Evolutionary conservation across 2,113 vertebrate genomes (phyloP), one percentile per base, ranked within the genome.

Genomic region (Fregetta grallaria): DNA sequence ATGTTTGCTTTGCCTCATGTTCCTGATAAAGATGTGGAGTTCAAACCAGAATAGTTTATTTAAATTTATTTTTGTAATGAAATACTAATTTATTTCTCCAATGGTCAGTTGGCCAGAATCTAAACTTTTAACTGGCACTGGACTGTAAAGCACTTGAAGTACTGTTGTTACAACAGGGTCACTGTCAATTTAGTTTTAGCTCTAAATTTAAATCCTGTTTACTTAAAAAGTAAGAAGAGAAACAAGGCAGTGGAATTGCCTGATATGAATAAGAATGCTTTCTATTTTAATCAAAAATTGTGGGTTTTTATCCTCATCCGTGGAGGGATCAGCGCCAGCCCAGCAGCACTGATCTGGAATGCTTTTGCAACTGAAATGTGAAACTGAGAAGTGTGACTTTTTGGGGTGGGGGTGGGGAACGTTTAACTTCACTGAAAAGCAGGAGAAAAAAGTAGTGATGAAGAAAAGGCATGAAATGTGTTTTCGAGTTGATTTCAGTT

Each of bases 1-100:
- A n/a, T 75, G 65, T 86, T 92, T 92, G 58, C n/a, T 79, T 93
- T 76, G 38, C 62, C 42, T 91, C 0, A 0, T 49, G 70, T 76
- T 94, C 29, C n/a, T 93, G 92, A 77, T 93, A 72, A 83, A 77
- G 65, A 68, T 61, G 42, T 13, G 42, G n/a, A 71, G 66, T 82
- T 94, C 47, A 86, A 95, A 82, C 49, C 45, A 67, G 66, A 89
- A 68, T 13, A 74, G 70, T 90, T 94, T 44, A 63, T 82, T 94
- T 87, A 36, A 67, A 83, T 95, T 86, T 86, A 52, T 87, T 94
- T 94, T 86, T 70, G 22, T 73, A 81, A 72, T 32, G 53, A 71
- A 90, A 81, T 87, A 86, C 11, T 86, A 67, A 86, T 94, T 91
- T 95, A 86, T 61, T 76, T 96, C n/a, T 63, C 42, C 13, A 52